Evolutionary conservation across 2,113 vertebrate species (phyloP).

Genomic region (Sebastes fasciatus): DNA sequence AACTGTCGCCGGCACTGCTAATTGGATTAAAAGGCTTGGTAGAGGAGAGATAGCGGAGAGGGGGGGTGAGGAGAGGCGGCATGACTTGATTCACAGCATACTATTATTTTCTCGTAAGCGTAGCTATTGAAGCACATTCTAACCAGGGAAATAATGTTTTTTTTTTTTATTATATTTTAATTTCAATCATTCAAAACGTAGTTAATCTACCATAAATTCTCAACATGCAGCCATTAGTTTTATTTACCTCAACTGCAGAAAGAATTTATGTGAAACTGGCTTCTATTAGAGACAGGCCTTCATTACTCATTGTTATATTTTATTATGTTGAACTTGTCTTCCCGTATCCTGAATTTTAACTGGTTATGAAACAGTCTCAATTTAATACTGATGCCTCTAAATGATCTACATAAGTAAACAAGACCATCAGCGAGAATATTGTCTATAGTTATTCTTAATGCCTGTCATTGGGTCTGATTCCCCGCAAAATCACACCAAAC

Average conservation of each 20-base stretch:
- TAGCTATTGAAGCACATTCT: neutral
- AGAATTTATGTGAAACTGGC: neutral
- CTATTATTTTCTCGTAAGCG: neutral
- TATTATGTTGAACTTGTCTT: neutral
- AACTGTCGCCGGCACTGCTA: constrained; percentile 73
- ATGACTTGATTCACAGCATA: constrained; percentile 40
- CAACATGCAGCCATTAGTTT: neutral
- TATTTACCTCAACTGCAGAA: neutral
- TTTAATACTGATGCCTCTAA: too few relatives aligned
- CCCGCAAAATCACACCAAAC: too few relatives aligned
- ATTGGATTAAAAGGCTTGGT: constrained; percentile 75
- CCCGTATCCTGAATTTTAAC: neutral
- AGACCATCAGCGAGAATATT: too few relatives aligned
- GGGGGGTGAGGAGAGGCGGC: constrained; percentile 17
- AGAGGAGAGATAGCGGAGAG: constrained; percentile 23
- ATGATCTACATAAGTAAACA: too few relatives aligned
- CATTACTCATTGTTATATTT: neutral
- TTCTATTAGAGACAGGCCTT: neutral
- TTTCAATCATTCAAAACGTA: neutral
- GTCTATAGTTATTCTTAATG: too few relatives aligned
- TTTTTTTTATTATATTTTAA: neutral
- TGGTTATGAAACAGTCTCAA: too few relatives aligned
- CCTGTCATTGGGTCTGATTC: too few relatives aligned
- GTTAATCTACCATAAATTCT: neutral
- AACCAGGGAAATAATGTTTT: neutral